Percentiles rank a stretch among this genome's conserved stretches.
phyloP scores from a whole-genome alignment of 2,113 vertebrate species.

The Leucopsar rothschildi region DNA sequence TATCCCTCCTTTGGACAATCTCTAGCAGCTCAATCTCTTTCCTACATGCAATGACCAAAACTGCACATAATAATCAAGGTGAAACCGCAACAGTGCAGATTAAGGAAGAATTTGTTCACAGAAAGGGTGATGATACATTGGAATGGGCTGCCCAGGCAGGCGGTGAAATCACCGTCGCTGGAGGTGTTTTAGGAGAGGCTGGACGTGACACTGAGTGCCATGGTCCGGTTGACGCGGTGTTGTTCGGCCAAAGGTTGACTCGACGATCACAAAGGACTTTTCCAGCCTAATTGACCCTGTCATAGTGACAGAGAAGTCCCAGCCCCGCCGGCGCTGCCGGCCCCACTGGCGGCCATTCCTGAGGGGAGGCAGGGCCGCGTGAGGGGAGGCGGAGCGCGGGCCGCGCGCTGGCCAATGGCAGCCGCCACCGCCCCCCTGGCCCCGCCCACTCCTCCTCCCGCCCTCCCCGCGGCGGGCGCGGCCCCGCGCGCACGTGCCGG shows the following conservation, averaged over 20 bases:
- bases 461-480: not conserved
- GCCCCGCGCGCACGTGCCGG: not conserved
- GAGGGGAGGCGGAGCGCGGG: not conserved
- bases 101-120: not conserved
- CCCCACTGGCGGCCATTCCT: not conserved
- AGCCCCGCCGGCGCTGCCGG: rapidly evolving
- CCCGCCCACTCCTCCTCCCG: not conserved
- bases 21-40: not conserved
- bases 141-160: not conserved
- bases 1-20: not conserved
- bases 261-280: too few relatives aligned
- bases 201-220: not conserved
- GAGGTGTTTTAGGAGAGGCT: not conserved
- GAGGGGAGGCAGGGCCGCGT: not conserved
- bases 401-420: not conserved
- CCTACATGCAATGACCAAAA: not conserved
- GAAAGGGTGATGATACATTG: not conserved
- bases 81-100: not conserved
- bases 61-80: not conserved
- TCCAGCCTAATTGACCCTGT: rapidly evolving
- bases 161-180: not conserved
- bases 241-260: too few relatives aligned
- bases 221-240: not conserved
- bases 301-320: rapidly evolving
- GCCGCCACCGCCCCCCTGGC: not conserved